A percentile compares a stretch with the other conserved stretches of the same genome.
Conservation (phyloP, 2,113 vertebrate species). For the Axis porcinus region DNA sequence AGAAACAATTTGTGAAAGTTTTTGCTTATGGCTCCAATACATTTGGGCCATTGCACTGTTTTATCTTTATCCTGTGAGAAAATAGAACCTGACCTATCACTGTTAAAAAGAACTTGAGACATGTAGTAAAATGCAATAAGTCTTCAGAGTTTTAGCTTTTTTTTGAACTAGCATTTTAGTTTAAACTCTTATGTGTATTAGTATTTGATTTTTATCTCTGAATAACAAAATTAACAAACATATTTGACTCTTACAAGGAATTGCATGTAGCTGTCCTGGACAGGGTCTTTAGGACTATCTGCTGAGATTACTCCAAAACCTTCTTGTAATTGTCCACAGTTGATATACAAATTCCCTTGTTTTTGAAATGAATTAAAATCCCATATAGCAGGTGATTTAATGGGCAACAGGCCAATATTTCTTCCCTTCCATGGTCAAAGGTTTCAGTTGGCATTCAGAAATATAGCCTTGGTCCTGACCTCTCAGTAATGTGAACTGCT, state of each 20-base stretch:
- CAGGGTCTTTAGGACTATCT: background rate
- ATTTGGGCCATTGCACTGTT: background rate
- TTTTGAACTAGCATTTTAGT: background rate
- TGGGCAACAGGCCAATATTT: background rate
- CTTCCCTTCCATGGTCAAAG: background rate
- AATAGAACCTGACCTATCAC: background rate
- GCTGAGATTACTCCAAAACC: background rate
- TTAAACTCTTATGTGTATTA: background rate
- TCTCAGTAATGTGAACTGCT: background rate
- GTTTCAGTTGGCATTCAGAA: constrained; percentile 3
- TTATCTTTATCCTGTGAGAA: background rate
- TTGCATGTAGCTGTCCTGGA: background rate
- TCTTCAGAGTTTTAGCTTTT: background rate
- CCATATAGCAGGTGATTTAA: background rate
- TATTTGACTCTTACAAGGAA: background rate
- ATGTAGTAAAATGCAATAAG: background rate
- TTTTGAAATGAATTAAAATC: background rate
- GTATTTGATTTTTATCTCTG: background rate
- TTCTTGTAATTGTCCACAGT: background rate
- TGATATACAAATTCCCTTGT: background rate
- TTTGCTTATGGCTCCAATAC: background rate
- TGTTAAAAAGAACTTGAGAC: background rate
- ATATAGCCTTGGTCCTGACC: background rate
- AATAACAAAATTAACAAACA: background rate
- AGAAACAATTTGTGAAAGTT: background rate